Percentiles rank a stretch among this genome's conserved stretches.
phyloP scores from a whole-genome alignment of 2,113 vertebrate species.

The Oenanthe oenanthe region DNA sequence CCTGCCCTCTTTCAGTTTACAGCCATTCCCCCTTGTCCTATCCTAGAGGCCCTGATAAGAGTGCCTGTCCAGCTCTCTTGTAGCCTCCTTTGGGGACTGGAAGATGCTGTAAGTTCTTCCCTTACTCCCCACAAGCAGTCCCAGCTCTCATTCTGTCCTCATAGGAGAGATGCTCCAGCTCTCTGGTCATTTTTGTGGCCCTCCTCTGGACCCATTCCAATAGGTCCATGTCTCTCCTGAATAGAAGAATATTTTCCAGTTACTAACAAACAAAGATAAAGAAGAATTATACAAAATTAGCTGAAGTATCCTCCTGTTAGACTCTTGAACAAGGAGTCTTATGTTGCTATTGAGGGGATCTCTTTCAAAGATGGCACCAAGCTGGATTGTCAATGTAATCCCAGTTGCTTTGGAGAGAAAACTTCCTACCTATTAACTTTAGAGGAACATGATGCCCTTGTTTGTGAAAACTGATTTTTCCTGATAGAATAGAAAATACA shows the following conservation, averaged over 20 bases:
- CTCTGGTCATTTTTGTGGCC: background rate
- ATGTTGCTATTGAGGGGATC: background rate
- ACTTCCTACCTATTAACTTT: background rate
- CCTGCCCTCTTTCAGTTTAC: background rate
- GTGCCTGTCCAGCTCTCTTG: background rate
- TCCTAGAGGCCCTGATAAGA: background rate
- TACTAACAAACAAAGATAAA: background rate
- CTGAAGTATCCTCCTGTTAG: background rate
- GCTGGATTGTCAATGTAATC: background rate
- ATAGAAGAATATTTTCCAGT: background rate
- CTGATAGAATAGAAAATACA: background rate
- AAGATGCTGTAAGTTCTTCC: background rate
- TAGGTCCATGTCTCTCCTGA: background rate
- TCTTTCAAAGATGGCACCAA: background rate
- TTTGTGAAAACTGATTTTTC: background rate
- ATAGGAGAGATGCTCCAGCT: background rate
- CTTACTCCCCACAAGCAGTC: background rate
- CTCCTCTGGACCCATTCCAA: background rate
- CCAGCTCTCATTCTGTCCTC: background rate
- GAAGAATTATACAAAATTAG: background rate
- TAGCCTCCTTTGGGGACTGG: background rate
- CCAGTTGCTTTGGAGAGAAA: background rate
- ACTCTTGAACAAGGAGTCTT: background rate
- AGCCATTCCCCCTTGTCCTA: background rate
- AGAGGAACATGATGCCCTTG: background rate